phyloP scores from a whole-genome alignment of 2,113 vertebrate species.

The Xiphophorus maculatus region DNA sequence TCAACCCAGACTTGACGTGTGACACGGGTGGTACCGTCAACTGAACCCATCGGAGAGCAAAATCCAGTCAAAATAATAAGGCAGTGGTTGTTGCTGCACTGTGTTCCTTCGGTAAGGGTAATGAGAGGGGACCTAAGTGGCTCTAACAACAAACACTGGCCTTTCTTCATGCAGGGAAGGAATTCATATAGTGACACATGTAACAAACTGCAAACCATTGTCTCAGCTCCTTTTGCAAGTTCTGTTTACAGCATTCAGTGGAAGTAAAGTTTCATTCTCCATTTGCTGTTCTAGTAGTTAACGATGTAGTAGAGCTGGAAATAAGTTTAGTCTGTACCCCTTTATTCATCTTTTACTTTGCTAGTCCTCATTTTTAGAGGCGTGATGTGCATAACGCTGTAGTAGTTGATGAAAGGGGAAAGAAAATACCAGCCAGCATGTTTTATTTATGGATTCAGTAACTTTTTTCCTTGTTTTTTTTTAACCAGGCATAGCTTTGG shows the following conservation, averaged over 20 bases:
- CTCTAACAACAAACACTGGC: conserved; percentile 23
- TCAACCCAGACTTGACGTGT: conserved; percentile 51
- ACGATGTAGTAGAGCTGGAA: conserved; percentile 65
- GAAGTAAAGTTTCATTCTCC: conserved; percentile 32
- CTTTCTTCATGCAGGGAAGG: conserved; percentile 8
- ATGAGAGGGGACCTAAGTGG: conserved; percentile 39
- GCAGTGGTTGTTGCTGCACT: conserved; percentile 23
- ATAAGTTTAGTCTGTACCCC: conserved; percentile 33
- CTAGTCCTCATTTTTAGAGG: conserved; percentile 65
- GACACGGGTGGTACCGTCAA: conserved; percentile 41
- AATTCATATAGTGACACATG: conserved; percentile 33
- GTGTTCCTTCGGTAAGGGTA: conserved; percentile 10
- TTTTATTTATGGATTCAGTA: conserved; percentile 79
- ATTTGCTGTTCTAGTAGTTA: conserved; percentile 60
- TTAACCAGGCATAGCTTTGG: conserved; percentile 68
- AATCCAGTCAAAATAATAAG: conserved; percentile 45
- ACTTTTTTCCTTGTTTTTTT: conserved; percentile 28
- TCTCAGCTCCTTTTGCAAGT: conserved; percentile 49
- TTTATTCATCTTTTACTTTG: conserved; percentile 65
- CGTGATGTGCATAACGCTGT: conserved; percentile 62
- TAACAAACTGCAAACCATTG: conserved; percentile 31
- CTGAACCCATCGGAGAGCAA: conserved; percentile 31
- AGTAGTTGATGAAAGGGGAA: conserved; percentile 63
- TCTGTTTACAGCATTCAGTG: conserved; percentile 44
- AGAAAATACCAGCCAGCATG: conserved; percentile 73